These are phyloP conservation scores for Frankliniella intonsa DNA, from an alignment of 2,888 invertebrate genomes.

Conservation along the genomic window DNA sequence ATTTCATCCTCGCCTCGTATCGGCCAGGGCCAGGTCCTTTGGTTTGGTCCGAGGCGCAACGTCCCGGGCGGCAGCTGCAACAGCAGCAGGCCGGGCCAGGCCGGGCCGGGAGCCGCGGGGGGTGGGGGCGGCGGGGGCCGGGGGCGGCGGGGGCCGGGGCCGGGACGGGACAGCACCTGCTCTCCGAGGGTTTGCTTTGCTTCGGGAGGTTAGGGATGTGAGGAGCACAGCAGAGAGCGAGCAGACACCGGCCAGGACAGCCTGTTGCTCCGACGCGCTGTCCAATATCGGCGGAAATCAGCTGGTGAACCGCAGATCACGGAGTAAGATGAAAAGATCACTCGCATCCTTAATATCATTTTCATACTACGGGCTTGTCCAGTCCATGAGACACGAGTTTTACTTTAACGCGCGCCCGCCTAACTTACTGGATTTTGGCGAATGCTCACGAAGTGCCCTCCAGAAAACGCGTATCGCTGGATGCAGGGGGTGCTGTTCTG, in stretches of 20 bases:
- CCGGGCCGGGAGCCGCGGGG: background rate
- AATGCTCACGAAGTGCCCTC: background rate
- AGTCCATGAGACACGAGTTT: too few species aligned
- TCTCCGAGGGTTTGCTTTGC: background rate
- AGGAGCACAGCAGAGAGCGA: too few species aligned
- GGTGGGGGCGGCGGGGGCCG: background rate
- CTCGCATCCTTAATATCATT: too few species aligned
- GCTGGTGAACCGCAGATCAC: too few species aligned
- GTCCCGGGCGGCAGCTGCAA: constrained; percentile 11
- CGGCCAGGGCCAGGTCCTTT: too few species aligned
- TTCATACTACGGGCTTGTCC: too few species aligned
- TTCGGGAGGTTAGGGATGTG: background rate
- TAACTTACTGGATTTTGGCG: background rate
- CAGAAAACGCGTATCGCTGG: background rate
- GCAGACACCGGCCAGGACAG: background rate
- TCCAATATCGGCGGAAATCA: background rate
- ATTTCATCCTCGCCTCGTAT: too few species aligned
- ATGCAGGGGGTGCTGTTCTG: background rate
- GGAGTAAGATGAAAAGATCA: too few species aligned
- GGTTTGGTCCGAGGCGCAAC: background rate
- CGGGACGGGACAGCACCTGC: background rate
- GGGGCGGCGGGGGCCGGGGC: background rate
- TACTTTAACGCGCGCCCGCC: too few species aligned
- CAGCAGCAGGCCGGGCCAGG: background rate
- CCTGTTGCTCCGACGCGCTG: background rate